phyloP scores from a whole-genome alignment of 2,113 vertebrate species.

The Tetrax tetrax region DNA sequence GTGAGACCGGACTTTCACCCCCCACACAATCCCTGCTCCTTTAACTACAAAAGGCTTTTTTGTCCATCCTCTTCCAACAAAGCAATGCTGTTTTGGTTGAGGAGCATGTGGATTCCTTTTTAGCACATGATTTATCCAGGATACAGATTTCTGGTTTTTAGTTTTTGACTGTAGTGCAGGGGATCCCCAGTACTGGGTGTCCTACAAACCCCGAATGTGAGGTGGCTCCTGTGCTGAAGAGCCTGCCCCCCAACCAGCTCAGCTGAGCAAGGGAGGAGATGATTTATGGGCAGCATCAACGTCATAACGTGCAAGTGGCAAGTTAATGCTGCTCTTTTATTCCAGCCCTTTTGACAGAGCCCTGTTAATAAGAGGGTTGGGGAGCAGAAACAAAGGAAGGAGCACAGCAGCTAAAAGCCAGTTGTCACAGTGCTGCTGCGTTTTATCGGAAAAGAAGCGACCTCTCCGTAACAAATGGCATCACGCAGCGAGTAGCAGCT shows the following conservation, averaged over 20 bases:
- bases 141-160: background rate
- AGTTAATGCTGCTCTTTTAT: constrained; percentile 18
- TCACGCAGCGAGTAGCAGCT: background rate
- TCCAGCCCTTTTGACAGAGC: background rate
- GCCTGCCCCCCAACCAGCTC: background rate
- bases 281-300: background rate
- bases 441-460: background rate
- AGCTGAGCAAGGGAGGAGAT: background rate
- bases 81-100: background rate
- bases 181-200: background rate
- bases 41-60: background rate
- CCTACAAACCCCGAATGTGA: fast-evolving
- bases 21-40: fast-evolving
- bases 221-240: background rate
- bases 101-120: background rate
- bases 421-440: background rate
- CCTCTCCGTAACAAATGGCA: background rate
- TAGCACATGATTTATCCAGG: background rate
- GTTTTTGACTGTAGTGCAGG: background rate
- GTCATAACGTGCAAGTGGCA: background rate
- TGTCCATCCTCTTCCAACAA: background rate
- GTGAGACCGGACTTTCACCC: background rate
- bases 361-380: background rate
- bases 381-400: background rate
- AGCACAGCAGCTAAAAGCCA: background rate